phyloP scores from a whole-genome alignment of 2,888 invertebrate species.

The Apoda limacodes region DNA sequence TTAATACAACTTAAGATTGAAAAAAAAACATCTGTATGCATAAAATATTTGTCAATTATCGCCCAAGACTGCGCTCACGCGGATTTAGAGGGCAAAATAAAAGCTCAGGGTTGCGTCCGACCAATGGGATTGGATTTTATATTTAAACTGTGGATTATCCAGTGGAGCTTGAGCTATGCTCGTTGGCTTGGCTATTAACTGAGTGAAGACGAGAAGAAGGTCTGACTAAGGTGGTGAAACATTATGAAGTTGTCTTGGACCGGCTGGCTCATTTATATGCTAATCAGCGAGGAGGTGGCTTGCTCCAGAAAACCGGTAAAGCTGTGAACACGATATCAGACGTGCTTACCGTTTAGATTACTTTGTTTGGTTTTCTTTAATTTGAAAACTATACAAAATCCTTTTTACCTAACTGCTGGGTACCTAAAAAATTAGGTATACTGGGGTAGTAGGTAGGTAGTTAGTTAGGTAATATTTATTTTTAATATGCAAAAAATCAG shows the following conservation, averaged over 20 bases:
- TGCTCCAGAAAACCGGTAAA: slow-evolving; percentile 45
- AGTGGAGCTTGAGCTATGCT: slow-evolving; percentile 27
- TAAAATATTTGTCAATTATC: slow-evolving; percentile 41
- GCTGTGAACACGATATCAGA: slow-evolving; percentile 18
- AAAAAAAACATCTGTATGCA: slow-evolving; percentile 25
- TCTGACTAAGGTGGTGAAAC: slow-evolving; percentile 32
- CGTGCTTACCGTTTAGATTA: no score
- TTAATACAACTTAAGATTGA: slow-evolving; percentile 37
- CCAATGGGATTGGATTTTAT: slow-evolving; percentile 41
- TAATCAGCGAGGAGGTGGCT: slow-evolving; percentile 53
- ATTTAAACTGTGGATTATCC: slow-evolving; percentile 38
- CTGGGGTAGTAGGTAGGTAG: no score
- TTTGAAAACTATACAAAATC: no score
- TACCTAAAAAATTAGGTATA: no score
- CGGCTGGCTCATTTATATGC: slow-evolving; percentile 63
- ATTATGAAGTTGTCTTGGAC: slow-evolving; percentile 61
- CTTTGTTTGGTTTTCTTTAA: no score
- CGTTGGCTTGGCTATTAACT: slow-evolving; percentile 22
- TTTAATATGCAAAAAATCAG: no score
- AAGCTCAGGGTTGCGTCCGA: slow-evolving; percentile 25
- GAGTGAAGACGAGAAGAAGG: slow-evolving; percentile 23
- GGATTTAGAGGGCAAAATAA: slow-evolving; percentile 26
- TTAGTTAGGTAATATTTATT: no score
- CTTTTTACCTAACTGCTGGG: no score
- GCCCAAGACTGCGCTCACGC: slow-evolving; percentile 27